Evolutionary conservation across 1,140 invertebrate species (phyloP).

Genomic region (Physella acuta): DNA sequence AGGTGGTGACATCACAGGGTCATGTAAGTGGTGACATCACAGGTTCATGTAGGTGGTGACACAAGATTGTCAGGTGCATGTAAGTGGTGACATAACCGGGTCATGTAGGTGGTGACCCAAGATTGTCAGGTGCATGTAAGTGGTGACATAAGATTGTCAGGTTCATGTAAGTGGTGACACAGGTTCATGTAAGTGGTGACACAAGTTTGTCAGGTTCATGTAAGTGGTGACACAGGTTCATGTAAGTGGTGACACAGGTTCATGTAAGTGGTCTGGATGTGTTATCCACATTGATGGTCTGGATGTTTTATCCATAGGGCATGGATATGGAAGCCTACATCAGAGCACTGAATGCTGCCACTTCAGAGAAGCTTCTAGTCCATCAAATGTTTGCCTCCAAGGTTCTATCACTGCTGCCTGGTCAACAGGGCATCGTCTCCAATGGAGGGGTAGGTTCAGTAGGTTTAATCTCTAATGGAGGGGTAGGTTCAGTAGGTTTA

Average conservation of each 20-base stretch:
- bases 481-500: too few species aligned
- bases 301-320: constrained; percentile 41
- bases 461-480: neutral
- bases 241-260: too few species aligned
- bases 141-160: constrained; percentile 46
- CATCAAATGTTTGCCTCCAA: constrained; percentile 63
- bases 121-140: constrained; percentile 57
- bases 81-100: too few species aligned
- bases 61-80: constrained; percentile 52
- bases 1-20: too few species aligned
- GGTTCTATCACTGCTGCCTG: constrained; percentile 60
- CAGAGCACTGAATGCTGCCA: constrained; percentile 47
- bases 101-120: too few species aligned
- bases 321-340: constrained; percentile 60
- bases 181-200: too few species aligned
- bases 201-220: constrained; percentile 52
- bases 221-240: too few species aligned
- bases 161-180: constrained; percentile 56
- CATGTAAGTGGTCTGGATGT: too few species aligned
- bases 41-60: too few species aligned
- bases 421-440: constrained; percentile 73
- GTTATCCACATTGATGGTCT: neutral
- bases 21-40: too few species aligned
- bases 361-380: constrained; percentile 59
- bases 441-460: constrained; percentile 77